phyloP scores from a whole-genome alignment of 2,797 vertebrate genomes.

The Chiroxiphia lanceolata region DNA sequence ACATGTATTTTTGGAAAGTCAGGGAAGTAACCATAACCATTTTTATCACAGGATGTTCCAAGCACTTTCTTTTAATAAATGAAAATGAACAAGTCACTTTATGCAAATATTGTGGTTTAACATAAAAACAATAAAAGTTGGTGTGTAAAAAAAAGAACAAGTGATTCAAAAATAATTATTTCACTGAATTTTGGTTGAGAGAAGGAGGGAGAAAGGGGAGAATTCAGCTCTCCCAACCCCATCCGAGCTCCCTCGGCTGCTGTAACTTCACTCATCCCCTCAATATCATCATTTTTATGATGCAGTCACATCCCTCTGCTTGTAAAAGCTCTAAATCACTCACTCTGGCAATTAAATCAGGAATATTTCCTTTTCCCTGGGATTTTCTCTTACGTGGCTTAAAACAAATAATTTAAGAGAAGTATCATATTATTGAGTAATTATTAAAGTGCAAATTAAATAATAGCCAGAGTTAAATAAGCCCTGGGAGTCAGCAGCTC shows the following conservation, averaged over 20 bases:
- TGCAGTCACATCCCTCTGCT: neutral
- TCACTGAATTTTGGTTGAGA: neutral
- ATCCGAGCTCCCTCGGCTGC: neutral
- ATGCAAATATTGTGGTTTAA: neutral
- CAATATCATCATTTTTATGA: neutral
- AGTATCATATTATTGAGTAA: fast-evolving
- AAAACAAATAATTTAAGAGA: neutral
- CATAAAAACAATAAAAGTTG: neutral
- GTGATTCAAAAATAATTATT: neutral
- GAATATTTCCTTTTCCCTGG: neutral
- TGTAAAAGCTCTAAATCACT: neutral
- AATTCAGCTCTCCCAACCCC: neutral
- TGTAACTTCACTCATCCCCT: neutral
- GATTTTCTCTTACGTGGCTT: neutral
- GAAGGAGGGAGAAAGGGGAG: neutral
- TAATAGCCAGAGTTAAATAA: neutral
- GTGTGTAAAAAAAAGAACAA: fast-evolving
- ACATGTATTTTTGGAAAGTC: neutral
- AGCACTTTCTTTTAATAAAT: neutral
- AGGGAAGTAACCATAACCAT: neutral
- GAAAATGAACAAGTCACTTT: neutral
- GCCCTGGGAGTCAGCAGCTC: neutral
- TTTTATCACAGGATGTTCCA: neutral
- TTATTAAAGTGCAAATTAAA: neutral
- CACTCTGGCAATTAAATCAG: neutral